Conservation (phyloP, 2,888 invertebrate genomes). For the Cosmopolites sordidus region DNA sequence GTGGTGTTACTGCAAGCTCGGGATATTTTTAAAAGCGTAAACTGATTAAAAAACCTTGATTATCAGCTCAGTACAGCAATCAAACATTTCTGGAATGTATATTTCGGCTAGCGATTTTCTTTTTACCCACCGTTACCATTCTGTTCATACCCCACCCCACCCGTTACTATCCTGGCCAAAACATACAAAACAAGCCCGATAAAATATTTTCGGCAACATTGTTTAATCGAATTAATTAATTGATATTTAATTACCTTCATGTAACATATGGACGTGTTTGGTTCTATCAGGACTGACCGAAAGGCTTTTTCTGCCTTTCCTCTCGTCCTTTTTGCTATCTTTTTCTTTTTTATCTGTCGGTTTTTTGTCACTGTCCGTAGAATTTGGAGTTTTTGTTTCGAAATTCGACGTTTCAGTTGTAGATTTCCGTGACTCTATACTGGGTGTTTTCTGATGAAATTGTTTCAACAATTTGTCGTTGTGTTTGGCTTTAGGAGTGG, state of each 20-base stretch:
- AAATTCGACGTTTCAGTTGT: constrained; percentile 32
- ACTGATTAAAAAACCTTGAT: no score
- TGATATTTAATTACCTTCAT: constrained; percentile 34
- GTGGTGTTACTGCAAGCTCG: no score
- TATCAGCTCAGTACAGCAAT: no score
- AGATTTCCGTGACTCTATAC: constrained; percentile 40
- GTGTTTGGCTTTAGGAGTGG: constrained; percentile 12
- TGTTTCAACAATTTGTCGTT: constrained; percentile 19
- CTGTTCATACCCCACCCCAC: no score
- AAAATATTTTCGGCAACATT: no score
- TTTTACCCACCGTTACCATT: no score
- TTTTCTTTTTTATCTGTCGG: constrained; percentile 23
- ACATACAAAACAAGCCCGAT: no score
- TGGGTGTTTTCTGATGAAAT: constrained; percentile 44
- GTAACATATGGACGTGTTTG: constrained; percentile 43
- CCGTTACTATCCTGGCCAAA: no score
- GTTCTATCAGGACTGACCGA: constrained; percentile 44
- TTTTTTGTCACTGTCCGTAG: constrained; percentile 32
- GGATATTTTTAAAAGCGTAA: no score
- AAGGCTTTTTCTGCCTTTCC: constrained; percentile 40
- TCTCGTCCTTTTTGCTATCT: constrained; percentile 28
- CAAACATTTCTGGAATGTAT: no score
- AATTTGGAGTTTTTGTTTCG: constrained; percentile 41
- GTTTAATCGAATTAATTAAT: no score
- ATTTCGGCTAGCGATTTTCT: no score